phyloP scores from a whole-genome alignment of 2,888 invertebrate genomes.

The Nemurella pictetii region DNA sequence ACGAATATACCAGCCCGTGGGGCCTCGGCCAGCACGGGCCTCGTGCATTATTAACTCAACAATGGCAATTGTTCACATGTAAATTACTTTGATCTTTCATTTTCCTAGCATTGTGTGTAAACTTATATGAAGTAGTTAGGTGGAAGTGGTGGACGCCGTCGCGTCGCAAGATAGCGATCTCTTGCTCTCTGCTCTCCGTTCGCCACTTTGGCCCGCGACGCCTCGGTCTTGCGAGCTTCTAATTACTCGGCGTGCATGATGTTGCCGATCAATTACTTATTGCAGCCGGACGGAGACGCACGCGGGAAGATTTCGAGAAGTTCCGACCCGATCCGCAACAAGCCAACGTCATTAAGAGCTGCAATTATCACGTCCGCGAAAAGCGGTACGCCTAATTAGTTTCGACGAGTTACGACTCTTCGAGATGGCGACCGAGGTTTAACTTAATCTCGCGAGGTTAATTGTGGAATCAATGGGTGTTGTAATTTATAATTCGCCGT shows the following conservation, averaged over 20 bases:
- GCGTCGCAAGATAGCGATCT: background rate
- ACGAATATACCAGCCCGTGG: background rate
- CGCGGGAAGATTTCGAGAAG: too few relatives aligned
- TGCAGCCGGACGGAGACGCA: background rate
- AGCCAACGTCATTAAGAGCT: background rate
- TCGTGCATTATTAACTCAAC: background rate
- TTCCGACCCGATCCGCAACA: background rate
- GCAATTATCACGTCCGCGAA: background rate
- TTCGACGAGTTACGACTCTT: background rate
- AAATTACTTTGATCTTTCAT: conserved; percentile 12
- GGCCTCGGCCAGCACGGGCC: background rate
- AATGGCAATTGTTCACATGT: conserved; percentile 24
- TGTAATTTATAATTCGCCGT: background rate
- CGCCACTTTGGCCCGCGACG: background rate
- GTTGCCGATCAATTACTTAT: background rate
- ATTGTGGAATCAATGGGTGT: background rate
- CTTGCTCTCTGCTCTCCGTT: background rate
- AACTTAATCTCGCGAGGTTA: background rate
- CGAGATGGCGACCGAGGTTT: background rate
- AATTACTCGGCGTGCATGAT: background rate
- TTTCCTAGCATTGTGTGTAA: background rate
- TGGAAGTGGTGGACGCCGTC: too few relatives aligned
- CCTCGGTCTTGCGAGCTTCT: background rate
- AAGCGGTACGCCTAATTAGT: background rate
- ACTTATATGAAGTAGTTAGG: background rate